phyloP scores from a whole-genome alignment of 2,113 vertebrate genomes.

The zebrafish (Danio rerio) region GRCz12tu NC_133195.1:36055001-36055500 shows the following conservation, averaged over 20 bases:
- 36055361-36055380: slow-evolving; percentile 94
- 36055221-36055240: slow-evolving; percentile 77
- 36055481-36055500: slow-evolving; percentile 51
- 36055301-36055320: slow-evolving; percentile 94
- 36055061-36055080: no score
- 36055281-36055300: not conserved
- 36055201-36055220: slow-evolving; percentile 99
- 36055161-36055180: slow-evolving; percentile 92
- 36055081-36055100: not conserved
- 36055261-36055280: not conserved
- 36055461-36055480: not conserved
- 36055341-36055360: slow-evolving; percentile 92
- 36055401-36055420: slow-evolving; percentile 85
- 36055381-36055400: slow-evolving; percentile 98
- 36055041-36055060: no score
- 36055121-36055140: slow-evolving; percentile 94
- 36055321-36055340: slow-evolving; percentile 98
- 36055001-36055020: no score
- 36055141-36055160: slow-evolving; percentile 88
- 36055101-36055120: not conserved
- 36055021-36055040: no score
- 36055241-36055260: not conserved
- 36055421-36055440: slow-evolving; percentile 66
- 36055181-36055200: slow-evolving; percentile 96
- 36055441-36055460: not conserved